phyloP scores from a whole-genome alignment of 2,113 vertebrate genomes.

The Lathamus discolor region DNA sequence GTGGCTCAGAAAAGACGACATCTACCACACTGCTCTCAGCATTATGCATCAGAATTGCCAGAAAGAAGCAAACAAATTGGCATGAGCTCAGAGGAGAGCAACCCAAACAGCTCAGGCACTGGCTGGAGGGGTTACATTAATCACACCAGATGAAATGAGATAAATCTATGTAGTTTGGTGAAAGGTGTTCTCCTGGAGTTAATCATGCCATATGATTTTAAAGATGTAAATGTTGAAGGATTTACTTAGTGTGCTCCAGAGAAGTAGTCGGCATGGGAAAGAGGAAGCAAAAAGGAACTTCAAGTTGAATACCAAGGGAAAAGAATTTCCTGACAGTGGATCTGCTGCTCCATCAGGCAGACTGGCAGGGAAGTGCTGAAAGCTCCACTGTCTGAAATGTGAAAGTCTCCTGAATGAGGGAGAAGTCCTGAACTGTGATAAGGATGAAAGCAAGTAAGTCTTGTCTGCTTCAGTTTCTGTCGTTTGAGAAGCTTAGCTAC shows the following conservation, averaged over 20 bases:
- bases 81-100: conserved; percentile 31
- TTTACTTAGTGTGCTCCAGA: not conserved
- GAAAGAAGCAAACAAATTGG: conserved; percentile 14
- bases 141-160: conserved; percentile 25
- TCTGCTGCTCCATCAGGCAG: not conserved
- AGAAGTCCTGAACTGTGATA: not conserved
- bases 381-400: not conserved
- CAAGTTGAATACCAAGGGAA: not conserved
- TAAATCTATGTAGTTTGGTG: conserved; percentile 25
- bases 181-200: conserved; percentile 44
- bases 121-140: conserved; percentile 45
- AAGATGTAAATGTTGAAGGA: conserved; percentile 41
- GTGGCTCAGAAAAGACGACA: not conserved
- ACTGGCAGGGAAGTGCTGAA: not conserved
- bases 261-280: conserved; percentile 17
- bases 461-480: not conserved
- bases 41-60: not conserved
- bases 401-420: not conserved
- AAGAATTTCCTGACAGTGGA: not conserved
- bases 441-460: not conserved
- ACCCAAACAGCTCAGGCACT: not conserved
- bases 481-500: not conserved
- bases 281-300: conserved; percentile 38
- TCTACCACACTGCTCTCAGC: not conserved
- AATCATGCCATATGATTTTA: not conserved